Conservation (phyloP, 2,797 vertebrate species). For the Trematomus bernacchii region DNA sequence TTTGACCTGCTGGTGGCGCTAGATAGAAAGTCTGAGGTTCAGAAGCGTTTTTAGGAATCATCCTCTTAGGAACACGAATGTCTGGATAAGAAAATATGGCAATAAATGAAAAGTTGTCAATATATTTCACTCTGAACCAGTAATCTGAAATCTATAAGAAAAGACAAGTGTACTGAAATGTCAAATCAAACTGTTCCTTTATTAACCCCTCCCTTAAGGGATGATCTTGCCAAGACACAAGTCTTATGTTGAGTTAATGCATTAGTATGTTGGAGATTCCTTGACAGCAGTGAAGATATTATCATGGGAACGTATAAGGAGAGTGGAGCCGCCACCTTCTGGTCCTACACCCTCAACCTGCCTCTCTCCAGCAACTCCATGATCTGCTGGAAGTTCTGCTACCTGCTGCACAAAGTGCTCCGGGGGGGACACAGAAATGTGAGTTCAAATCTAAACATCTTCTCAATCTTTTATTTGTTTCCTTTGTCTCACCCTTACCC, state of each 20-base stretch:
- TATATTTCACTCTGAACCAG: too few relatives aligned
- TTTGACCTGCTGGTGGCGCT: background rate
- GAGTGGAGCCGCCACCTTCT: slow-evolving; percentile 94
- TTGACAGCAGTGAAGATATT: slow-evolving; percentile 89
- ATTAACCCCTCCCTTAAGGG: background rate
- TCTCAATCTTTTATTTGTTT: background rate
- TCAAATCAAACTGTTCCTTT: background rate
- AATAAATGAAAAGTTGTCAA: too few relatives aligned
- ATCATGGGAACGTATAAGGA: slow-evolving; percentile 95
- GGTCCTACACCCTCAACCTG: slow-evolving; percentile 93
- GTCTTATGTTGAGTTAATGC: background rate
- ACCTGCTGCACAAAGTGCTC: slow-evolving; percentile 95
- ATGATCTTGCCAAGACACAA: too few relatives aligned
- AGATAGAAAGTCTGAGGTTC: background rate
- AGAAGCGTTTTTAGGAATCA: too few relatives aligned
- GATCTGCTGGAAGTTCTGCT: slow-evolving; percentile 99
- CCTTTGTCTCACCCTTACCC: too few relatives aligned
- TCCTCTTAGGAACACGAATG: background rate
- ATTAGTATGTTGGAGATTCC: slow-evolving; percentile 63
- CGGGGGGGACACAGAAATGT: slow-evolving; percentile 90
- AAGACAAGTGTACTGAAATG: too few relatives aligned
- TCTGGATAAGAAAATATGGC: background rate
- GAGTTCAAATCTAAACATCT: slow-evolving; percentile 2
- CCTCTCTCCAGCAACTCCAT: slow-evolving; percentile 95
- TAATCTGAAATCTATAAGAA: too few relatives aligned